Base-by-base conservation (phyloP, 1,140 invertebrate genomes). In the Trichonephila clavata region DNA sequence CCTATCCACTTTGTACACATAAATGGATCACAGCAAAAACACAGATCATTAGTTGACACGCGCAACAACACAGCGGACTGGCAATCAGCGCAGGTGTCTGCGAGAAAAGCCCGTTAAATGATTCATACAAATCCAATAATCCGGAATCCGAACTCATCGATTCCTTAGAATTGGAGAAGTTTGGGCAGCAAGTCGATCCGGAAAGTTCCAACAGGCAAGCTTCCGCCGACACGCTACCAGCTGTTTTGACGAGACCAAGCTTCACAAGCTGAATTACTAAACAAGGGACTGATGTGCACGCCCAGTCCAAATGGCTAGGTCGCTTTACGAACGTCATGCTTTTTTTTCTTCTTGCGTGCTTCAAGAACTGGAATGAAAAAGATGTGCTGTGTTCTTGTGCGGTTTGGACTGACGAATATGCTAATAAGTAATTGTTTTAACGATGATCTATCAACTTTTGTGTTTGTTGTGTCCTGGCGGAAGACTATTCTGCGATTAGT, bases 61-160 rank as follows among this genome's bases (percentile, higher is more conserved):
- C 71, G 32, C 50, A 32, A 39, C 27, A 77, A 32, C 32, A 77
- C 6, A 18, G 71, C 21, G 68, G 68, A 43, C 20, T 21, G n/a
- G 80, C 90, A 92, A 92, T 92, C 57, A 71, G 63, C 43, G 80
- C 83, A 92, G 83, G 91, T 92, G 91, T 86, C 63, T 50, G 50
- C 50, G 21, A 18, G 27, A 50, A 32, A 32, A 27, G 65, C 21
- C 57, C 27, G 3, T 61, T 86, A 57, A 77, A 92, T 92, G 91
- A 92, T 86, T 92, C 91, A 92, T 92, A 27, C 50, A 16, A 59
- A 92, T 86, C 91, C 81, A 92, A 84, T 86, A 92, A 27, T 60
- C n/a, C 61, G 43, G 43, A 88, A 88, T 88, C 59, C 61, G 27
- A 91, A 83, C 90, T 61, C 71, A 91, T 91, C 71, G 90, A 91